Evolutionary conservation across 2,797 vertebrate species (phyloP), one percentile per base, ranked within the genome.

Genomic region (Taeniopygia guttata): DNA sequence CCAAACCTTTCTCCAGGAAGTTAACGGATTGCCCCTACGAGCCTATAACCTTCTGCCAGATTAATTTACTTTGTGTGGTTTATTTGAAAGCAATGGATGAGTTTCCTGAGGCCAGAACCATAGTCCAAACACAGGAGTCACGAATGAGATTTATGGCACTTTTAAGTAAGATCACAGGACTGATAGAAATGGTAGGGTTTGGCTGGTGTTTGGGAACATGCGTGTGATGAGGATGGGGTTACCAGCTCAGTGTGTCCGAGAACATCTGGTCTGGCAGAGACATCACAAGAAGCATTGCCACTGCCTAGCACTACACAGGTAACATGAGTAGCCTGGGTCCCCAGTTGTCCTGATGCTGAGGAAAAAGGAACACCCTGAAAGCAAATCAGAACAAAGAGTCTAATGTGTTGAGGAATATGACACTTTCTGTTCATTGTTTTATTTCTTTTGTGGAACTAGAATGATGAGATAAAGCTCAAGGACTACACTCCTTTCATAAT

Each of bases 1-100:
- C 29, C 54, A 72, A 84, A 54, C 19, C 38, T n/a, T 62, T 67
- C 66, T 89, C 46, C 42, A 62, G 25, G 60, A 89, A 67, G 32
- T 29, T 59, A 76, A 75, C 0, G 1, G 20, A 32, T 78, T 84
- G 23, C 17, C 32, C 82, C 51, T 36, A 5, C 0, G 1, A 84
- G 51, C 69, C 54, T 62, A 9, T 36, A 69, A 46, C 18, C 30
- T 81, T 58, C 62, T 63, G 15, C 22, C 66, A 48, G 21, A 68
- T 58, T 68, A 21, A 51, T 77, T 83, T 56, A 54, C 74, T 90
- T 82, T 48, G 25, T 11, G 55, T 62, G 10, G 27, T 22, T 87
- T 79, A 30, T 84, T 84, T 90, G 87, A 82, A 92, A 63, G 52
- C 20, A 49, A 19, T 21, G 48, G 26, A 26, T 51, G 29, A 18